Evolutionary conservation across 2,888 invertebrate genomes (phyloP).

Genomic region (Orchesella flavescens): DNA sequence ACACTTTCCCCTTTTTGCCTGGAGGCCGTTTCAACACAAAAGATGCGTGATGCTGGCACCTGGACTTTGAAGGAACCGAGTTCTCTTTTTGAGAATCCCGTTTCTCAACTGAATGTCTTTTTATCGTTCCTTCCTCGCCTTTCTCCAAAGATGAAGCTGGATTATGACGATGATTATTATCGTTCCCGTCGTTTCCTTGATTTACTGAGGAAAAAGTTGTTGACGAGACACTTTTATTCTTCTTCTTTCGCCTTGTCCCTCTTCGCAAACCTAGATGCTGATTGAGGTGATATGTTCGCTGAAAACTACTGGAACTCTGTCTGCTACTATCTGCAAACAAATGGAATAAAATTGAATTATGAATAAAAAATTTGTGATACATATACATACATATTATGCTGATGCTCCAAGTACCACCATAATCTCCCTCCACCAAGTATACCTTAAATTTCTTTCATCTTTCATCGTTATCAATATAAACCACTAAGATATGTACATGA

Average conservation of each 20-base stretch:
- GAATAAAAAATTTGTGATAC: neutral
- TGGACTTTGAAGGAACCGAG: conserved; percentile 39
- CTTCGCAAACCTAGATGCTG: conserved; percentile 22
- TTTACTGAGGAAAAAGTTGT: conserved; percentile 46
- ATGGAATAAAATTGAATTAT: neutral
- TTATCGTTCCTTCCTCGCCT: neutral
- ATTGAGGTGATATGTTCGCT: conserved; percentile 40
- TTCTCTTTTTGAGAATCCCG: conserved; percentile 42
- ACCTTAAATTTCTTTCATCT: no score
- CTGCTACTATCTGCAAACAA: conserved; percentile 40
- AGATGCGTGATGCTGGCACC: conserved; percentile 57
- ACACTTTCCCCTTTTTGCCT: conserved; percentile 18
- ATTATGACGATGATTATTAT: conserved; percentile 27
- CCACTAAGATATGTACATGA: no score
- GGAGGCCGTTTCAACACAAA: conserved; percentile 54
- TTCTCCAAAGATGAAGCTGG: conserved; percentile 4
- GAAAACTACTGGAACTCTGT: conserved; percentile 45
- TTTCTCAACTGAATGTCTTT: conserved; percentile 22
- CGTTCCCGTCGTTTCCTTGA: conserved; percentile 33
- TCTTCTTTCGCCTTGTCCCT: conserved; percentile 49
- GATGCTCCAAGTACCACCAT: no score
- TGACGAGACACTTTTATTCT: conserved; percentile 50
- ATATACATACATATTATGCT: neutral
- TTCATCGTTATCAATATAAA: no score
- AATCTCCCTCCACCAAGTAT: no score